phyloP scores from a whole-genome alignment of 2,888 invertebrate species.

The Drosophila cognata region DNA sequence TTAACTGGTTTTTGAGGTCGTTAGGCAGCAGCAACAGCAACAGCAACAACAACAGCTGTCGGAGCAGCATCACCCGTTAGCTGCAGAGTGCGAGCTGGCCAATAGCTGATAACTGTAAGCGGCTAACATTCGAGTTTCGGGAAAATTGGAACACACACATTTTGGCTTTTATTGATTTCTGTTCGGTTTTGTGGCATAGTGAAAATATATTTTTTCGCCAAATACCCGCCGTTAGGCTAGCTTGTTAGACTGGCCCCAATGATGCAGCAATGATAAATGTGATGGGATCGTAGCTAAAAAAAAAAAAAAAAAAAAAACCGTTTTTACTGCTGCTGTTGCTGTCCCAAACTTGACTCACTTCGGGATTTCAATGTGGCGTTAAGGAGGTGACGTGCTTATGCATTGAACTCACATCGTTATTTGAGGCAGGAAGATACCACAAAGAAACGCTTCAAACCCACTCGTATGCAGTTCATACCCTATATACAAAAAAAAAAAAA shows the following conservation, averaged over 20 bases:
- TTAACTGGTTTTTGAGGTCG: conserved; percentile 70
- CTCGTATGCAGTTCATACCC: too few relatives aligned
- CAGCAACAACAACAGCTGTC: conserved; percentile 17
- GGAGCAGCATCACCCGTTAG: conserved; percentile 54
- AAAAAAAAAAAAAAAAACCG: conserved; percentile 20
- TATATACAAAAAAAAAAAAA: too few relatives aligned
- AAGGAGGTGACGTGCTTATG: neutral
- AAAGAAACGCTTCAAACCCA: neutral
- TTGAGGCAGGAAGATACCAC: neutral
- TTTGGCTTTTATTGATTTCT: conserved; percentile 57
- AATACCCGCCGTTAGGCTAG: conserved; percentile 47
- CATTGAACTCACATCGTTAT: neutral
- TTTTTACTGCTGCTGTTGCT: conserved; percentile 8
- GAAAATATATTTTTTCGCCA: conserved; percentile 51
- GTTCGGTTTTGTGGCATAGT: conserved; percentile 39
- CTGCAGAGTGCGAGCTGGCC: conserved; percentile 35
- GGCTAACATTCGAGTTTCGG: conserved; percentile 49
- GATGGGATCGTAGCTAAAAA: conserved; percentile 7
- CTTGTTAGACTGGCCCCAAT: conserved; percentile 58
- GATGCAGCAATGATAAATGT: conserved; percentile 50
- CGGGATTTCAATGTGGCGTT: conserved; percentile 15
- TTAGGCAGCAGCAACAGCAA: conserved; percentile 47
- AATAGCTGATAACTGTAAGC: conserved; percentile 54
- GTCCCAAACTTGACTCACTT: conserved; percentile 15
- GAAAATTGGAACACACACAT: conserved; percentile 58